phyloP scores from a whole-genome alignment of 2,797 vertebrate species.

The Malacoctenus gilli region DNA sequence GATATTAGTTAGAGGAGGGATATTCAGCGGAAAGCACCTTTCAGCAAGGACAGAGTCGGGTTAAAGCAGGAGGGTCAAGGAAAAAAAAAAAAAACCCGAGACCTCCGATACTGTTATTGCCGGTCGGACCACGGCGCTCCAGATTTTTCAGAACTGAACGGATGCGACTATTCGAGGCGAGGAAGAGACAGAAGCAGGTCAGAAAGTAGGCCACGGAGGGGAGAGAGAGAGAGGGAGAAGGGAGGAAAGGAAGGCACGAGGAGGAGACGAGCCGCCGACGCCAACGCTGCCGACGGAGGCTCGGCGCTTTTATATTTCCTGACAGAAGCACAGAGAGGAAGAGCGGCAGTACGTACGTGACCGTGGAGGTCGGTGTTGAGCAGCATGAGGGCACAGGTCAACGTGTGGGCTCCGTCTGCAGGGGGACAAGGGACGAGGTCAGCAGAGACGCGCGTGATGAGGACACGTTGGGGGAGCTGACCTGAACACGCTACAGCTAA shows the following conservation, averaged over 20 bases:
- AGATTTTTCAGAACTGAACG: constrained; percentile 53
- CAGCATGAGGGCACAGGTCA: constrained; percentile 96
- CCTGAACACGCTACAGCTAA: background rate
- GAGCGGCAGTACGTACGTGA: constrained; percentile 85
- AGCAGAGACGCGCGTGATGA: too few species aligned
- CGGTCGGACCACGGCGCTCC: constrained; percentile 49
- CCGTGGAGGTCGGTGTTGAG: constrained; percentile 96
- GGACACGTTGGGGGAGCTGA: constrained; percentile 11
- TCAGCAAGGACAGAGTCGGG: constrained; percentile 7
- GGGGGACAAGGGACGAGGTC: constrained; percentile 5
- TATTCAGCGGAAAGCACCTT: constrained; percentile 18
- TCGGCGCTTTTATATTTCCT: background rate
- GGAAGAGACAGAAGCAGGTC: constrained; percentile 71
- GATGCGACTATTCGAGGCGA: constrained; percentile 59
- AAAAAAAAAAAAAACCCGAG: constrained; percentile 20
- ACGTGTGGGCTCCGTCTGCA: constrained; percentile 92
- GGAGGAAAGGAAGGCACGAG: background rate
- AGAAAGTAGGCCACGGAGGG: constrained; percentile 63
- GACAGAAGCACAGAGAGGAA: background rate
- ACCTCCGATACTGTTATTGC: constrained; percentile 28
- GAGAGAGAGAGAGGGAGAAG: constrained; percentile 23
- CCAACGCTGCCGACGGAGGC: background rate
- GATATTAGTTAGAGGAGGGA: constrained; percentile 55
- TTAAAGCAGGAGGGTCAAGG: constrained; percentile 9
- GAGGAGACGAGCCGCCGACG: constrained; percentile 1